phyloP scores from a whole-genome alignment of 1,140 invertebrate species.

The Apis mellifera region DNA sequence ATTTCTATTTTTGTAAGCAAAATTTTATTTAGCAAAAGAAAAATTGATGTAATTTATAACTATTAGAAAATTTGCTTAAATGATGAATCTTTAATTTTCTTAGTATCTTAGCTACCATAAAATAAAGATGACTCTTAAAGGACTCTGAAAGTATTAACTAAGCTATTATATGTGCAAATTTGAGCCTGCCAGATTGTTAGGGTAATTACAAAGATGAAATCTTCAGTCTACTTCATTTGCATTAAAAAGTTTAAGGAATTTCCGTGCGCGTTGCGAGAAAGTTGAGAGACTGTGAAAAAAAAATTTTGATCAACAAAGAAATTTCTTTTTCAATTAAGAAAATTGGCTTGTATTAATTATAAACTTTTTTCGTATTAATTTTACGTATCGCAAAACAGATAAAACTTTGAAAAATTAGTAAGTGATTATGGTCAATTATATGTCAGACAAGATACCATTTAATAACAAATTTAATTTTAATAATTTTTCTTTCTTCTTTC shows the following conservation, averaged over 20 bases:
- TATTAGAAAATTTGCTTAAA: not conserved
- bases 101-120: too few species aligned
- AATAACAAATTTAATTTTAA: not conserved
- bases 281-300: not conserved
- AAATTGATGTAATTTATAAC: not conserved
- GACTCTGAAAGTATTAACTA: constrained; percentile 8
- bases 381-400: fast-evolving
- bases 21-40: not conserved
- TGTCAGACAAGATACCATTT: not conserved
- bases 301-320: not conserved
- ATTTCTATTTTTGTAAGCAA: not conserved
- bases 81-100: not conserved
- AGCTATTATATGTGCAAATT: constrained; percentile 25
- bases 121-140: not conserved
- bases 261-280: not conserved
- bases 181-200: not conserved
- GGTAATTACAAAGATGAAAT: constrained; percentile 19
- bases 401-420: not conserved
- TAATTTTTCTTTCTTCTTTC: too few species aligned
- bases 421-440: not conserved
- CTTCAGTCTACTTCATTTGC: not conserved
- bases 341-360: not conserved
- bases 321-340: constrained; percentile 2
- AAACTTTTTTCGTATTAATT: too few species aligned
- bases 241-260: constrained; percentile 9